These are phyloP conservation scores for Tryphoninae sp. DNA, from an alignment of 2,888 invertebrate species.

Conservation along the genomic window DNA sequence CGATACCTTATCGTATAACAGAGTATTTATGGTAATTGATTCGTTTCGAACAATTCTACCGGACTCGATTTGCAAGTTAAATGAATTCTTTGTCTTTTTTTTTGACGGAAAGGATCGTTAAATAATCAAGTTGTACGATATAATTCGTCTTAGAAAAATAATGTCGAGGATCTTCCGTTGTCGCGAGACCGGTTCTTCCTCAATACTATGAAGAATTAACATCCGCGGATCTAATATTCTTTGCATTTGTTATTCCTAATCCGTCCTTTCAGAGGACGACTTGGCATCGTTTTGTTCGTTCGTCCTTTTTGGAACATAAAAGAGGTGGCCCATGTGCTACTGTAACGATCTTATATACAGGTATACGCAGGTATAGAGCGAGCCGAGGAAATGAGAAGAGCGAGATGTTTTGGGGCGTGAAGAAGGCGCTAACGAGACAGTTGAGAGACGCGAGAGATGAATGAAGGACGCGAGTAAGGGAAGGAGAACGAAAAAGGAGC, in stretches of 20 bases:
- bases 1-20: too few relatives aligned
- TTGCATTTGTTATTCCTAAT: neutral
- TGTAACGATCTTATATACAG: neutral
- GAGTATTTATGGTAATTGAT: too few relatives aligned
- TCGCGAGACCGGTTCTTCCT: too few relatives aligned
- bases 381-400: conserved; percentile 21
- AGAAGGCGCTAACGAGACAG: conserved; percentile 58
- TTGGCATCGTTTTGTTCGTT: neutral
- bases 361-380: neutral
- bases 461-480: conserved; percentile 10
- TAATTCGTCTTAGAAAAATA: too few relatives aligned
- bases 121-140: too few relatives aligned
- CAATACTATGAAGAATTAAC: neutral
- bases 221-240: neutral
- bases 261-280: neutral
- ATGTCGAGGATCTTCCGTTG: too few relatives aligned
- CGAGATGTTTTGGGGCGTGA: conserved; percentile 25
- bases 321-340: too few relatives aligned
- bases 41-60: too few relatives aligned
- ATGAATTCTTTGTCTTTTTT: too few relatives aligned
- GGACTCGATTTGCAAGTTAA: too few relatives aligned
- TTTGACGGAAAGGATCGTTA: too few relatives aligned
- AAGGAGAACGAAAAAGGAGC: conserved; percentile 9
- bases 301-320: neutral
- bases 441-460: conserved; percentile 42